Conservation (phyloP, 2,113 vertebrate species). For the Aphyosemion australe region DNA sequence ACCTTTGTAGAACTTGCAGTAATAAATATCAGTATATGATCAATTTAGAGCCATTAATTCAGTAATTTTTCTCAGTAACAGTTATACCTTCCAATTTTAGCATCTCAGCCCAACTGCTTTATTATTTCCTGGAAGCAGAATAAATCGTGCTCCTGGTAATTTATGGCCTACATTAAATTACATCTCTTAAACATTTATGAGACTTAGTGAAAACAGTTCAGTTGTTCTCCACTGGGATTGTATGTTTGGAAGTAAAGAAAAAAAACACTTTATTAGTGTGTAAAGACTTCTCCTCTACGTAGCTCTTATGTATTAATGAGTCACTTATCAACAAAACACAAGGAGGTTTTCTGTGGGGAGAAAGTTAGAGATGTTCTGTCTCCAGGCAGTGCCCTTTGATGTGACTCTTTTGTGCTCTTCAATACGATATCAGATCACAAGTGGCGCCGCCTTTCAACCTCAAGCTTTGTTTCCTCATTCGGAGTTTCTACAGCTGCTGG, state of each 20-base stretch:
- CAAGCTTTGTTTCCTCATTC: conserved; percentile 61
- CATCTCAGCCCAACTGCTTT: not conserved
- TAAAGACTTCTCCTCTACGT: conserved; percentile 2
- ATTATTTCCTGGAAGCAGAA: conserved; percentile 9
- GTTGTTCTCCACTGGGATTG: not conserved
- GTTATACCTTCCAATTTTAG: not conserved
- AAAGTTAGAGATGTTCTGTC: conserved; percentile 37
- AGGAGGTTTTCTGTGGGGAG: conserved; percentile 25
- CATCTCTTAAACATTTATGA: conserved; percentile 1
- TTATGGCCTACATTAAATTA: not conserved
- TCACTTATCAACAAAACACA: conserved; percentile 30
- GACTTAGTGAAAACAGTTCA: not conserved
- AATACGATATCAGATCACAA: conserved; percentile 60
- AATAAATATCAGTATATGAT: not conserved
- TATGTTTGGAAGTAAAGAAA: not conserved
- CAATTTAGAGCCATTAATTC: not conserved
- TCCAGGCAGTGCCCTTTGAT: conserved; percentile 58
- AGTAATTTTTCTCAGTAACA: not conserved
- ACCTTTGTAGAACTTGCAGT: not conserved
- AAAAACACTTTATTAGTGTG: not conserved
- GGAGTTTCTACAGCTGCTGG: conserved; percentile 23
- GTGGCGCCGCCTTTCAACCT: conserved; percentile 61
- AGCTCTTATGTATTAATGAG: conserved; percentile 28
- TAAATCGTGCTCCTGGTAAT: not conserved
- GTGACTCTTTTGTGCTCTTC: conserved; percentile 57